These are phyloP conservation scores for Gavialis gangeticus DNA, from an alignment of 2,113 vertebrate genomes.

Conservation along the genomic window DNA sequence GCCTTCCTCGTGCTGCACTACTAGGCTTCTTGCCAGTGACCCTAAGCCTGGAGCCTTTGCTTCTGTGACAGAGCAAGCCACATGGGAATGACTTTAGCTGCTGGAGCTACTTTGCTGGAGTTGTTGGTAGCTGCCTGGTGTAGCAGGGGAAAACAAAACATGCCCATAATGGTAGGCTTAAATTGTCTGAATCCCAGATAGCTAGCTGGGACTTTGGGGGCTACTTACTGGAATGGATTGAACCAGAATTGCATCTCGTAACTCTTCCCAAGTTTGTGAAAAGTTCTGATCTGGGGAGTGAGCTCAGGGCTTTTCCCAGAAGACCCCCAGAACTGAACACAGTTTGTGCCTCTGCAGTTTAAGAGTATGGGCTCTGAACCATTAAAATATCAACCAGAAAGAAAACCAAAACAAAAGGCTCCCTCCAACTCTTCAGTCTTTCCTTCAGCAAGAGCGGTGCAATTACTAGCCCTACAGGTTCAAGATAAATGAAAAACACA, in stretches of 20 bases:
- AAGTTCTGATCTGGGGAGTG: neutral
- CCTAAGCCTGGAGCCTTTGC: fast-evolving
- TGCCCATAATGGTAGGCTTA: neutral
- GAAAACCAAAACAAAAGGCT: too few relatives aligned
- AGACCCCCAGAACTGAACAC: neutral
- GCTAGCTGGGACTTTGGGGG: neutral
- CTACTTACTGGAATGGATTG: fast-evolving
- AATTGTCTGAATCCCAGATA: neutral
- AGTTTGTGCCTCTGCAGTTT: neutral
- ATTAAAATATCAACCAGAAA: neutral
- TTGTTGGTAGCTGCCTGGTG: neutral
- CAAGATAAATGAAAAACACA: neutral
- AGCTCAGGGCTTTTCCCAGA: fast-evolving
- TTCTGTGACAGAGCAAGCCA: neutral
- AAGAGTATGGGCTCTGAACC: neutral
- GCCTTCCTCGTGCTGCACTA: fast-evolving
- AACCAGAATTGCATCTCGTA: fast-evolving
- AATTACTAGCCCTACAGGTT: neutral
- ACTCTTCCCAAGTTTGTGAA: neutral
- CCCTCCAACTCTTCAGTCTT: neutral
- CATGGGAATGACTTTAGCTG: neutral
- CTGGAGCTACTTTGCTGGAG: too few relatives aligned
- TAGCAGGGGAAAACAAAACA: neutral
- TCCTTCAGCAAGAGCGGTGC: fast-evolving
- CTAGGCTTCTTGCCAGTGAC: neutral